Evolutionary conservation across 2,113 vertebrate genomes (phyloP), one percentile per base, ranked within the genome.

Genomic region (Chionodraco myersi): DNA sequence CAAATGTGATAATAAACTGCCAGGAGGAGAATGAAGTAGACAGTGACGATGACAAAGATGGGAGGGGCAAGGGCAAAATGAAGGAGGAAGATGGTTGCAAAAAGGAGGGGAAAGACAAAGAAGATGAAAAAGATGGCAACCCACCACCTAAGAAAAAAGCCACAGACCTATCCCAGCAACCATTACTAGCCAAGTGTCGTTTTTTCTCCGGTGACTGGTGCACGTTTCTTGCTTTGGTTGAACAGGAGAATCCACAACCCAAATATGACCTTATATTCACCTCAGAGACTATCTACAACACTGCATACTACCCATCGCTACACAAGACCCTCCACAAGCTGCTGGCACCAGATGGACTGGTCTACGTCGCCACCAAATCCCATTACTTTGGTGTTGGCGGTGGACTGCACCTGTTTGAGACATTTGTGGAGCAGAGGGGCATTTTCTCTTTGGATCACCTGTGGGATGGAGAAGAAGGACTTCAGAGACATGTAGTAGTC

Each of bases 361-460:
- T 98, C 54, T 97, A 97, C 88, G 88, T 99, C 62, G 97, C 97
- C 82, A 96, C 96, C 88, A 99, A 99, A 91, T 93, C 94, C 5
- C 95, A 98, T 93, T 99, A 99, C 91, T 99, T 99, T 93, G 97
- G 98, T 34, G 97, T 97, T 3, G 97, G 98, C 0, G 98, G 98
- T 16, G 97, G 97, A 1, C 76, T 96, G 48, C 91, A 94, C 86
- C 94, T 97, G 74, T 99, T 99, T 89, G 92, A 97, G 90, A 93
- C 91, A 13, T 98, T 96, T 79, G 81, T 96, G 77, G 93, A 95
- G 63, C 84, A 96, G 72, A 96, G 68, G 74, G 93, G 94, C 0
- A 15, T 97, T 51, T 98, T 99, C 88, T 91, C 83, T 57, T 80
- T 90, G 66, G 93, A 84, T 68, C 89, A 75, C 14, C 85, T 97